Evolutionary conservation across 2,113 vertebrate species (phyloP), one percentile per base, ranked within the genome.

Genomic region (Scophthalmus maximus): DNA sequence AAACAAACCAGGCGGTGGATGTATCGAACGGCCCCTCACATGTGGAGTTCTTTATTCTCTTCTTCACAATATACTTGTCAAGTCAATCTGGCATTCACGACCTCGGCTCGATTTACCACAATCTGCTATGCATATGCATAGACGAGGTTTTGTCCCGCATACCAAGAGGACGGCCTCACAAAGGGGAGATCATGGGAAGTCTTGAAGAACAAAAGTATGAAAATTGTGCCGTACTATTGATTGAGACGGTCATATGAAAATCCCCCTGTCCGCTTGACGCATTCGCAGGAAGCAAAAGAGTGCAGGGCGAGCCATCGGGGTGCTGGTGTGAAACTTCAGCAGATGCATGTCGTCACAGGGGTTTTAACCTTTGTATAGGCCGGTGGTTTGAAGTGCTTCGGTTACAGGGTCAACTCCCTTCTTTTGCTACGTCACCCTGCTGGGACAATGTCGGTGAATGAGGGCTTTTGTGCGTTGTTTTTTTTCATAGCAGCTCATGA

Each of bases 391-490:
- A 81, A 63, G 23, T 68, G 42, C 46, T 78, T 74, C 44, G 2
- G 29, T 73, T 73, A 66, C 63, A 71, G 62, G 36, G 29, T 66
- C 30, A 44, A 57, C 47, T 71, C 26, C 23, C 29, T 3, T 50
- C 26, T 61, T 59, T 73, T 1, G 15, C 36, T 68, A 42, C 51
- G 60, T 83, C 76, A 75, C 53, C 64, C 51, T 68, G 53, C 65
- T 29, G 61, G 29, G 42, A 26, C 47, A 61, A 59, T 30, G 53
- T 68, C 20, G 10, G 20, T 76, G 76, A 84, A 86, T 76, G 74
- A 51, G 38, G 17, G 60, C 65, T 76, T 81, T 78, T 85, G 78
- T 84, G 52, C 25, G 42, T 79, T 85, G 78, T 85, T 47, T 29
- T 42, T 79, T 73, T 78, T 65, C 57, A 51, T 32, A 68, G 66